Percentiles rank a stretch among this genome's conserved stretches.
phyloP scores from a whole-genome alignment of 2,888 invertebrate species.

The Acleris holmiana region DNA sequence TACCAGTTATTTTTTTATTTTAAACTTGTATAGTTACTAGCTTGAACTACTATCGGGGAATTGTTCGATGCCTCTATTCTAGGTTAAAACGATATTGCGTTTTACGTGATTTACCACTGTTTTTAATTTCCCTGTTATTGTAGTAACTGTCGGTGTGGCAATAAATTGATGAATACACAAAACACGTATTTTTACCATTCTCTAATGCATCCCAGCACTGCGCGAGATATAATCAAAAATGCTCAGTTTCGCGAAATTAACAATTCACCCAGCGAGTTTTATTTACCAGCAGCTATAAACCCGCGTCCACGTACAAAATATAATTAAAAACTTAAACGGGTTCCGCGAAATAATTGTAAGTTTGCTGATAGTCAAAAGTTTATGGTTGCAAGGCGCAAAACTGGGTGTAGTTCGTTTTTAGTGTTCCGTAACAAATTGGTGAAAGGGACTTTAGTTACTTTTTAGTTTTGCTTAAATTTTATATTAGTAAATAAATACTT shows the following conservation, averaged over 20 bases:
- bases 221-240: constrained; percentile 73
- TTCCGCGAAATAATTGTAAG: constrained; percentile 28
- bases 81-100: too few relatives aligned
- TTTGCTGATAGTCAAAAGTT: constrained; percentile 14
- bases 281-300: constrained; percentile 67
- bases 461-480: not conserved
- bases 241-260: constrained; percentile 74
- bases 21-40: too few relatives aligned
- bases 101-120: too few relatives aligned
- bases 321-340: constrained; percentile 36
- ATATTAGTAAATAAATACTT: too few relatives aligned
- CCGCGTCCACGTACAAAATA: constrained; percentile 39
- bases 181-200: constrained; percentile 1
- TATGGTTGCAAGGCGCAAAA: not conserved
- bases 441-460: too few relatives aligned
- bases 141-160: too few relatives aligned
- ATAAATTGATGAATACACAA: too few relatives aligned
- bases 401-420: not conserved
- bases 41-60: too few relatives aligned
- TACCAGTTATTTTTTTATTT: too few relatives aligned
- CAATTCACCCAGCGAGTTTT: constrained; percentile 76
- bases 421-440: too few relatives aligned
- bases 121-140: too few relatives aligned
- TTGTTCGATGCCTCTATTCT: too few relatives aligned
- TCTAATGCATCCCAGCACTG: constrained; percentile 50